Base-by-base conservation (phyloP, 1,140 invertebrate genomes). In the Bombus superbus region DNA sequence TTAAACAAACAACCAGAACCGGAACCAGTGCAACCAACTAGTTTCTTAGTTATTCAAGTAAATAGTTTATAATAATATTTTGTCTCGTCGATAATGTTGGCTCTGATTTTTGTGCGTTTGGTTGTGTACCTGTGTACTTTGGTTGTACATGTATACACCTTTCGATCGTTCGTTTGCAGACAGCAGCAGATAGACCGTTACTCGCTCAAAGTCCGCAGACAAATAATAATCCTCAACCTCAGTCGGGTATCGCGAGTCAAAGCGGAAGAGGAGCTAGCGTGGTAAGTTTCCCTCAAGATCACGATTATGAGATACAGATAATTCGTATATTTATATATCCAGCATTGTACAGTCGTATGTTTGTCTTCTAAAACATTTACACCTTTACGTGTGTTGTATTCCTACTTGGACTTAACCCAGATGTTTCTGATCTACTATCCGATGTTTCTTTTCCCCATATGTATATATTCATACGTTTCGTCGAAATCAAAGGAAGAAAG, bases 21-120 rank as follows among this genome's bases (percentile, higher is more conserved):
- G 69, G 96, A 98, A 91, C 96, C 96, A 47, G 96, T 96, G 84
- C 96, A 95, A 86, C 94, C 97, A 84, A 97, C 97, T 85, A 98
- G 98, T 91, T 99, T 99, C 95, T 96, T 99, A 92, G 97, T 99
- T 75, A 98, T 99, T 87, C 98, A 99, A 94, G 97, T 94, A 88
- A 81, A 32, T n/a, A 5, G 5, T n/a, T n/a, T 62, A 5, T n/a
- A 62, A 9, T 13, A 62, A 62, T 62, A 62, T 62, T 0, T 62
- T n/a, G 11, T n/a, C 28, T 62, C 59, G 0, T n/a, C 59, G 59
- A 62, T 2, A 3, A 28, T 28, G 15, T 1, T 28, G 25, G 3
- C 15, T 22, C 32, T 68, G 15, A 2, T 35, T 68, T 8, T 9
- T 38, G 38, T 38, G 38, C 2, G 38, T 38, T 38, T 2, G 38